Evolutionary conservation across 2,888 invertebrate genomes (phyloP), one percentile per base, ranked within the genome.

Genomic region (Agriopis aurantiaria): DNA sequence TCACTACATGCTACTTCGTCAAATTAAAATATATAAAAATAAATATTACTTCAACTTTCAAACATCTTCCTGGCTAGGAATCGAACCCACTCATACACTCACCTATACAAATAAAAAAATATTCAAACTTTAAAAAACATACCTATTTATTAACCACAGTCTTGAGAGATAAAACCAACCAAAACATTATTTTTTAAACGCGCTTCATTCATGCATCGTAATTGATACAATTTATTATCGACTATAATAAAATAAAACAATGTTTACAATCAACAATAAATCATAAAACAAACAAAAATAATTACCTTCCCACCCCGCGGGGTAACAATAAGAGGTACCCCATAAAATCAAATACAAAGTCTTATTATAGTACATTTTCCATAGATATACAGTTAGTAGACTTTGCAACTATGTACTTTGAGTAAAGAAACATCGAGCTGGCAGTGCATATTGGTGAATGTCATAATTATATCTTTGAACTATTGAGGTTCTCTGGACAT

Each of bases 341-440:
- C 73, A 75, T 80, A 80, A 80, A 79, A 78, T 75, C 75, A 72
- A 74, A 76, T 73, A 76, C n/a, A 23, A 17, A 46, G 8, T 75
- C 76, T 72, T 62, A 61, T 10, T 57, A 17, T 8, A 62, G 14
- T 14, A 12, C 45, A n/a, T 0, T 12, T 40, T 3, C 49, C 53
- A 52, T 7, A 53, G 62, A 62, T 52, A 10, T 52, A 33, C 14
- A 12, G n/a, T 8, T 46, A 33, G 5, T 43, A 53, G 53, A 53
- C 52, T n/a, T 33, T 9, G 52, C 43, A 33, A 41, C 40, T 60
- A 11, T 2, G 17, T 23, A 0, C 53, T 12, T 12, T 5, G 33
- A 33, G 11, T 10, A 5, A 33, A 5, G 33, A 33, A 33, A 33
- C 1, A 33, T 33, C 33, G n/a, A n/a, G 17, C 17, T 23, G 17